Percentiles rank a stretch among this genome's conserved stretches.
Conservation (phyloP, 2,113 vertebrate genomes). For the Sapajus apella region DNA sequence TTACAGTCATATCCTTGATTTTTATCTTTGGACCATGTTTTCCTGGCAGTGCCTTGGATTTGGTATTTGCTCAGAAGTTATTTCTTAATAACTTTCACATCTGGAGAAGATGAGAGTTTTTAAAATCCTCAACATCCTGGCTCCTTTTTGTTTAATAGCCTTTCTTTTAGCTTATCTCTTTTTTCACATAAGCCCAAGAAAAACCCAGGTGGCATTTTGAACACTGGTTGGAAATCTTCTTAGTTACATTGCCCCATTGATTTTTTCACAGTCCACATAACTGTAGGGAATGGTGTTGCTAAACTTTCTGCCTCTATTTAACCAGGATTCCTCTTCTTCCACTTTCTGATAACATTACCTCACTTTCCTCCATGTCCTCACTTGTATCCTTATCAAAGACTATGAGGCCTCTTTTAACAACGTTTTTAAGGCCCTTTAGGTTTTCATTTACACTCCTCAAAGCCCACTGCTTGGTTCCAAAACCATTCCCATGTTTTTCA, state of each 20-base stretch:
- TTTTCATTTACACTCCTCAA: background rate
- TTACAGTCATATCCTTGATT: background rate
- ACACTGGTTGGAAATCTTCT: background rate
- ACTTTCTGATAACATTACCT: background rate
- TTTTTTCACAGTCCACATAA: fast-evolving
- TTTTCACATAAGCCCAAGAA: background rate
- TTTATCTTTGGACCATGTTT: background rate
- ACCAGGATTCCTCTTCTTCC: background rate
- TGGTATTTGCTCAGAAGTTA: background rate
- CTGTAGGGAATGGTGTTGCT: background rate
- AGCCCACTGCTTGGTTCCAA: background rate
- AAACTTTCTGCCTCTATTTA: background rate
- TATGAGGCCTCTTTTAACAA: background rate
- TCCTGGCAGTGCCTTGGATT: background rate
- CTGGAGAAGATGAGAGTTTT: background rate
- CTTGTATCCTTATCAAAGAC: background rate
- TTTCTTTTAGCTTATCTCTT: background rate
- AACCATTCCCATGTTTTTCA: background rate
- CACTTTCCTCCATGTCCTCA: background rate
- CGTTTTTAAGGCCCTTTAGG: background rate
- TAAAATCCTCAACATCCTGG: background rate
- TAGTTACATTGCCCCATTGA: background rate
- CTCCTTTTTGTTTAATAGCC: background rate
- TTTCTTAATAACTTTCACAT: background rate
- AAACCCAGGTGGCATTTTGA: background rate